Percentiles rank a stretch among this genome's conserved stretches.
phyloP scores from a whole-genome alignment of 2,888 invertebrate species.

The Cosmorhoe ocellata region DNA sequence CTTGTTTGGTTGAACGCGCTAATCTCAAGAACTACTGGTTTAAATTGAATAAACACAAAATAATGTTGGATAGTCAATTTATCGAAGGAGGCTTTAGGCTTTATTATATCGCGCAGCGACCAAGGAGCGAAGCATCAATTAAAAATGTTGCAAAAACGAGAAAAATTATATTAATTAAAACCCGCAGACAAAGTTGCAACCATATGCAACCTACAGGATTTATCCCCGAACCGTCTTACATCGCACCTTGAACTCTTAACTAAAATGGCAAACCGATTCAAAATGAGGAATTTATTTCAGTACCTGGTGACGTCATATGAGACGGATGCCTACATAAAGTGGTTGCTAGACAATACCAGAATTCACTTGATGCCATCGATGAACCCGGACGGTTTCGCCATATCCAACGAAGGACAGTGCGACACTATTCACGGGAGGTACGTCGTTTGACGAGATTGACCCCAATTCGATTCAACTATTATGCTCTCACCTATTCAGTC shows the following conservation, averaged over 20 bases:
- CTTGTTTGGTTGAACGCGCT: too few species aligned
- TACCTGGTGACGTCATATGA: conserved; percentile 92
- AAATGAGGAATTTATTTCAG: conserved; percentile 76
- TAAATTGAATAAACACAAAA: too few species aligned
- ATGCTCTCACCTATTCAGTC: not conserved
- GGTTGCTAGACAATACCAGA: conserved; percentile 96
- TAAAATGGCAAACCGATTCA: not conserved
- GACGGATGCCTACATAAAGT: conserved; percentile 92
- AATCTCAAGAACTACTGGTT: too few species aligned
- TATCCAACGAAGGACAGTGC: conserved; percentile 94
- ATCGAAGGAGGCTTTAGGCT: too few species aligned
- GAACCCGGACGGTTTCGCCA: conserved; percentile 99
- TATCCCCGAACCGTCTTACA: not conserved
- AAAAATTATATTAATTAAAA: too few species aligned
- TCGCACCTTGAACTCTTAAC: not conserved
- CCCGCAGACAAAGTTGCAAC: not conserved
- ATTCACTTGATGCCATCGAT: conserved; percentile 98
- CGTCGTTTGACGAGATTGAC: conserved; percentile 30
- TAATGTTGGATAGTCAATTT: too few species aligned
- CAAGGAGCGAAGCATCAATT: too few species aligned
- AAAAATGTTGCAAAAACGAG: too few species aligned
- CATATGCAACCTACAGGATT: not conserved
- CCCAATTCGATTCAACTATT: conserved; percentile 21
- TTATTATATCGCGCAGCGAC: too few species aligned
- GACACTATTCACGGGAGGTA: conserved; percentile 94